Evolutionary conservation across 2,797 vertebrate species (phyloP).

Genomic region (Hypotaenidia philippensis): DNA sequence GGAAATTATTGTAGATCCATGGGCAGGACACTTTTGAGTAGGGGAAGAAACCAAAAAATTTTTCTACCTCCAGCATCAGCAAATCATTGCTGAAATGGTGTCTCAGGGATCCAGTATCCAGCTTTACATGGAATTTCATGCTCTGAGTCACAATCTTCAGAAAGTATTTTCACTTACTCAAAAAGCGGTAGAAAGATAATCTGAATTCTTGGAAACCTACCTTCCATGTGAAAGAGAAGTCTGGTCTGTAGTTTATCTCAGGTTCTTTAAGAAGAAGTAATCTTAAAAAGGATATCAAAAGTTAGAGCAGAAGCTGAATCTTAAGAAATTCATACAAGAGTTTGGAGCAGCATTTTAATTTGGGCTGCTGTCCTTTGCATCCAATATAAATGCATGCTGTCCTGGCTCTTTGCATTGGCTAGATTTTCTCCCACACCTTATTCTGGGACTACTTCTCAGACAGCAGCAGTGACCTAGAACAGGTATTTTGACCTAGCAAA

Average conservation of each 20-base stretch:
- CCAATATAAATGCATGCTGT: neutral
- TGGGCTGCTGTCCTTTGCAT: neutral
- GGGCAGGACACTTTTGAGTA: neutral
- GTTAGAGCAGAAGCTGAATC: neutral
- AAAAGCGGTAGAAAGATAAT: neutral
- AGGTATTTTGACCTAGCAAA: neutral
- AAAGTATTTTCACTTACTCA: neutral
- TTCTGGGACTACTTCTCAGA: neutral
- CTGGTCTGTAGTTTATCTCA: neutral
- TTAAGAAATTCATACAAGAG: neutral
- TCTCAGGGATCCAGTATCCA: neutral
- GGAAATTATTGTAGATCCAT: neutral
- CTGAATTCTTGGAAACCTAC: neutral
- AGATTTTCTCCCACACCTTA: neutral
- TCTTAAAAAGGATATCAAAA: neutral
- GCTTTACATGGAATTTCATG: neutral
- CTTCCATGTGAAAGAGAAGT: neutral
- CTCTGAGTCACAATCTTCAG: neutral
- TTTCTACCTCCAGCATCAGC: neutral
- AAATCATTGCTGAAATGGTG: neutral
- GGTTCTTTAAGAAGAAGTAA: neutral
- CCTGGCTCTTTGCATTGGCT: neutral
- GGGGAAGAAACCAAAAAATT: neutral
- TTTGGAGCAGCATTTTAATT: neutral
- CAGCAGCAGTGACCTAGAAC: neutral